Evolutionary conservation across 1,140 invertebrate species (phyloP).

Genomic region (Plectus sambesii): DNA sequence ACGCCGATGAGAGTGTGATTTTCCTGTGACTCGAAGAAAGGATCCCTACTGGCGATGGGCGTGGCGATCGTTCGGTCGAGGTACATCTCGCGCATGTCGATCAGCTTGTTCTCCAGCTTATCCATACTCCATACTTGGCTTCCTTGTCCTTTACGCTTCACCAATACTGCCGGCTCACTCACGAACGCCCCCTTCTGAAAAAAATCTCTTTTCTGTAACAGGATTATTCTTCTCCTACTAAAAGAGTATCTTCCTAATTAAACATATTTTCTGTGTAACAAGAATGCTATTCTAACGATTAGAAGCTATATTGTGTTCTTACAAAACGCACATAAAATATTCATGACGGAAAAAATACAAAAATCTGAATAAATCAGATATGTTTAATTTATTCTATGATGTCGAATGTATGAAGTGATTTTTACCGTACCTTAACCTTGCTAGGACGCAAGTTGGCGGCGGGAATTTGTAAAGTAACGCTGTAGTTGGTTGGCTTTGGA

Average conservation of each 20-base stretch:
- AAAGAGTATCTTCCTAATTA: too few species aligned
- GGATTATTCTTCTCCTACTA: too few species aligned
- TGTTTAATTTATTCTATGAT: too few species aligned
- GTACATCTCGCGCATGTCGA: constrained; percentile 95
- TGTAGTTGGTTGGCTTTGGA: constrained; percentile 61
- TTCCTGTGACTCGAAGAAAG: constrained; percentile 88
- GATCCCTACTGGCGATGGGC: constrained; percentile 53
- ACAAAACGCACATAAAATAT: neutral
- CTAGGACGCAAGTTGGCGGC: constrained; percentile 89
- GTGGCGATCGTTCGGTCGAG: constrained; percentile 62
- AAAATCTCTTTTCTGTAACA: constrained; percentile 12
- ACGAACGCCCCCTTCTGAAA: constrained; percentile 77
- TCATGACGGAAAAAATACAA: constrained; percentile 6
- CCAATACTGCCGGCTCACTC: constrained; percentile 90
- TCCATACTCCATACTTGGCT: constrained; percentile 92
- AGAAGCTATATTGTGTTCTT: too few species aligned
- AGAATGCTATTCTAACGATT: too few species aligned
- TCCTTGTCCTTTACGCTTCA: constrained; percentile 61
- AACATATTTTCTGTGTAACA: too few species aligned
- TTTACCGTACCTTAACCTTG: constrained; percentile 59
- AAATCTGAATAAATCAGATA: constrained; percentile 9
- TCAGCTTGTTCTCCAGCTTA: constrained; percentile 90
- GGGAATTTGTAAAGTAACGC: constrained; percentile 91
- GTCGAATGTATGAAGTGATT: too few species aligned
- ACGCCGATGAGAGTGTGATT: constrained; percentile 96